phyloP scores from a whole-genome alignment of 2,888 invertebrate genomes.

The Fragum whitleyi region DNA sequence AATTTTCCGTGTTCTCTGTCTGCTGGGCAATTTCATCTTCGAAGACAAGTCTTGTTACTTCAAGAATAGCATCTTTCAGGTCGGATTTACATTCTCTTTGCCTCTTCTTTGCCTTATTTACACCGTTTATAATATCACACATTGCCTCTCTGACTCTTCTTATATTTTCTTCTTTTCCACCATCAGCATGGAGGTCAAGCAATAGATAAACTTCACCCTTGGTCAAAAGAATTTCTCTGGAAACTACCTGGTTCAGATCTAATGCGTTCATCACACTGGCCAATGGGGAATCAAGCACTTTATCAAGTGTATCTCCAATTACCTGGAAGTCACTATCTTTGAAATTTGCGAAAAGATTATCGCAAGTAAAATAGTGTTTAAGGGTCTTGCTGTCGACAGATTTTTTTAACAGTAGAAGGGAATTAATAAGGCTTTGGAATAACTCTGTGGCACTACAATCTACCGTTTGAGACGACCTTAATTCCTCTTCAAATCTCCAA shows the following conservation, averaged over 20 bases:
- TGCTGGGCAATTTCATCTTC: not conserved
- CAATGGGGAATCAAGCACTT: not conserved
- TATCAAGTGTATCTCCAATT: not conserved
- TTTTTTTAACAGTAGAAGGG: not conserved
- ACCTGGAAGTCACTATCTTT: not conserved
- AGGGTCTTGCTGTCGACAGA: not conserved
- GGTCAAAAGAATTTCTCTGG: not conserved
- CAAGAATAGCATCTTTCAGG: not conserved
- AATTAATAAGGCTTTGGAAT: not conserved
- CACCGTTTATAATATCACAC: not conserved
- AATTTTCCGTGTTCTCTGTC: not conserved
- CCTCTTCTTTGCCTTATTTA: not conserved
- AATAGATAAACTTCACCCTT: slow-evolving; percentile 2
- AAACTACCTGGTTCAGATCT: not conserved
- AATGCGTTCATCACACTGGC: not conserved
- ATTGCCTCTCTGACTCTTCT: not conserved
- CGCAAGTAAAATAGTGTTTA: not conserved
- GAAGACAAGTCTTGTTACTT: not conserved
- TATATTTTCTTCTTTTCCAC: not conserved
- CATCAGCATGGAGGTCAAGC: not conserved
- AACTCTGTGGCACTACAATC: too few relatives aligned
- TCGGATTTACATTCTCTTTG: not conserved
- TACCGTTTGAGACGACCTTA: not conserved
- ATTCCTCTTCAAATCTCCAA: not conserved
- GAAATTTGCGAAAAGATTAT: slow-evolving; percentile 13